phyloP scores from a whole-genome alignment of 2,888 invertebrate species.

The Sinodicranocentrus sp. region DNA sequence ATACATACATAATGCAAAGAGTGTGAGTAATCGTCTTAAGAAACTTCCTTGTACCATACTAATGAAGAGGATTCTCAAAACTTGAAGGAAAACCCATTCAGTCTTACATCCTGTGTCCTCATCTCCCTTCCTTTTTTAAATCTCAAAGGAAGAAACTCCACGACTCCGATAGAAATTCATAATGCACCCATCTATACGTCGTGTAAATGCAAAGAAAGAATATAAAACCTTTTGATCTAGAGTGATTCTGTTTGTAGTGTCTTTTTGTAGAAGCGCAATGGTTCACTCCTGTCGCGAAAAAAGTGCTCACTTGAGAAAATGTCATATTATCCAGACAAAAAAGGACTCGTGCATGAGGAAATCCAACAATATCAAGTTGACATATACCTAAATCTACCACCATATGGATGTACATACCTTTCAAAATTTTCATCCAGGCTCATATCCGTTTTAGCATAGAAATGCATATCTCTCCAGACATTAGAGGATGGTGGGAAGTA shows the following conservation, averaged over 20 bases:
- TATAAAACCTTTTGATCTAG: slow-evolving; percentile 44
- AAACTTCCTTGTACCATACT: slow-evolving; percentile 33
- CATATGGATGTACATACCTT: neutral
- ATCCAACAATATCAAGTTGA: too few relatives aligned
- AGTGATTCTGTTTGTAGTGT: slow-evolving; percentile 11
- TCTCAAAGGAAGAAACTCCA: slow-evolving; percentile 31
- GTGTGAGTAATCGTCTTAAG: slow-evolving; percentile 34
- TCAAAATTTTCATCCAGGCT: neutral
- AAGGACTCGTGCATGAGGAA: neutral
- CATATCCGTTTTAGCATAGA: neutral
- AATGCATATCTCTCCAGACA: neutral
- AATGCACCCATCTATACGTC: too few relatives aligned
- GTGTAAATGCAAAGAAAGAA: too few relatives aligned
- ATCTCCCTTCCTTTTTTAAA: slow-evolving; percentile 10
- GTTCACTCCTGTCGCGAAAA: neutral
- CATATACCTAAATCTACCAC: neutral
- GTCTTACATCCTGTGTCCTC: slow-evolving; percentile 17
- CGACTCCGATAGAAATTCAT: too few relatives aligned
- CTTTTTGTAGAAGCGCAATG: neutral
- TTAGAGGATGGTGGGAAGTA: neutral
- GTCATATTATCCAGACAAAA: slow-evolving; percentile 16
- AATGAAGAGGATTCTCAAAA: slow-evolving; percentile 19
- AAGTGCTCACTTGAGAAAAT: slow-evolving; percentile 5
- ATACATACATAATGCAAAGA: neutral
- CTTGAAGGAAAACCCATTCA: slow-evolving; percentile 8